These are phyloP conservation scores for Operophtera brumata DNA, from an alignment of 2,888 invertebrate species.

Conservation along the genomic window DNA sequence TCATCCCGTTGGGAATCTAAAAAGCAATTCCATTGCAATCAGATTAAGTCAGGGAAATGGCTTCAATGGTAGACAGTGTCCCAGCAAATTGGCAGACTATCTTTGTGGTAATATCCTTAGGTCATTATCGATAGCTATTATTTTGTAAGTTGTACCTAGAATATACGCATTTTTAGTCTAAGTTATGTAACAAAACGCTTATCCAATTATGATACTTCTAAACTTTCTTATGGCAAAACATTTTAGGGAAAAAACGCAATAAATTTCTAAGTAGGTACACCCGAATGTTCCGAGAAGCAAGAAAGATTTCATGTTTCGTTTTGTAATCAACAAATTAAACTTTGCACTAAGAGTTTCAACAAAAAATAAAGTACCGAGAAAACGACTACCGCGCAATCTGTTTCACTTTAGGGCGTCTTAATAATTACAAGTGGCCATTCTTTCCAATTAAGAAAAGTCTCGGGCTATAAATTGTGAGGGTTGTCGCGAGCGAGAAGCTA, in stretches of 20 bases:
- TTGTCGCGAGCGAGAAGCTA: slow-evolving; percentile 61
- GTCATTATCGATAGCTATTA: slow-evolving; percentile 15
- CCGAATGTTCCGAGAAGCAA: slow-evolving; percentile 4
- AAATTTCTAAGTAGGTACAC: slow-evolving; percentile 5
- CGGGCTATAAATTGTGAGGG: slow-evolving; percentile 78
- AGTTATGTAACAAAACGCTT: not conserved
- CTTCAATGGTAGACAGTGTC: slow-evolving; percentile 18
- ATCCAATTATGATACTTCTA: not conserved
- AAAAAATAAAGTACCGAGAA: slow-evolving; percentile 58
- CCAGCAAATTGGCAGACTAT: slow-evolving; percentile 22
- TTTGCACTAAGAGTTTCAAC: slow-evolving; percentile 52
- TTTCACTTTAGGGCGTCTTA: slow-evolving; percentile 80
- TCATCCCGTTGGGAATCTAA: slow-evolving; percentile 28
- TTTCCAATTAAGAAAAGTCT: slow-evolving; percentile 81
- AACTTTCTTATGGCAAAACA: slow-evolving; percentile 1
- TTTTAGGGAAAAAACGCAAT: slow-evolving; percentile 5
- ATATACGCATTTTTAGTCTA: too few relatives aligned
- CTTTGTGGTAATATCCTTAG: slow-evolving; percentile 15
- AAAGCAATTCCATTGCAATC: slow-evolving; percentile 30
- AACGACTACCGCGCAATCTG: slow-evolving; percentile 74
- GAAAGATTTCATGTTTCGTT: slow-evolving; percentile 39
- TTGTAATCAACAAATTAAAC: slow-evolving; percentile 46
- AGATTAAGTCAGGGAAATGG: slow-evolving; percentile 24
- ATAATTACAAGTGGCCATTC: slow-evolving; percentile 81
- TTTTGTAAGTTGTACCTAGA: not conserved